phyloP scores from a whole-genome alignment of 2,888 invertebrate species.

The Dysmachus trigonus region DNA sequence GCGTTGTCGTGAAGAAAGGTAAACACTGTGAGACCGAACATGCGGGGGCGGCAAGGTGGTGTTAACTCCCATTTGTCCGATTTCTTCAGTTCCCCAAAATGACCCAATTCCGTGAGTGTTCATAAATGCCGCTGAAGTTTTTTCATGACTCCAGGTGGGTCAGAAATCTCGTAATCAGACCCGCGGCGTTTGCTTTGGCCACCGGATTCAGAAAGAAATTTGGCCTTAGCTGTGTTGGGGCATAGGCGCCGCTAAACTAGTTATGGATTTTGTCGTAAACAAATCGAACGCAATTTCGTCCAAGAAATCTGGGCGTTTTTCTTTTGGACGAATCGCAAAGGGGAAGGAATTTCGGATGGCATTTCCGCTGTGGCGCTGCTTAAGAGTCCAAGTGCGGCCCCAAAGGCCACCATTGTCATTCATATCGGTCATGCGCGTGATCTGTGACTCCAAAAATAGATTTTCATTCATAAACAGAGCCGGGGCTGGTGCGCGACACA shows the following conservation, averaged over 20 bases:
- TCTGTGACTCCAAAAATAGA: slow-evolving; percentile 22
- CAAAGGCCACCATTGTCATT: slow-evolving; percentile 25
- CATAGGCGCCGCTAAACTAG: background rate
- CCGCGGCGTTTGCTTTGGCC: background rate
- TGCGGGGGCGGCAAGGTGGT: background rate
- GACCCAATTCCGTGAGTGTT: background rate
- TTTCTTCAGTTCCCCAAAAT: background rate
- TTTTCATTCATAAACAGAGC: slow-evolving; percentile 35
- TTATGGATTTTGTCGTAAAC: background rate
- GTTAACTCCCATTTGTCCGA: background rate
- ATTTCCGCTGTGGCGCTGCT: background rate
- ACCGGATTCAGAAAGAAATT: background rate
- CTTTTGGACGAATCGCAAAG: background rate
- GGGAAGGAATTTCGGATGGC: background rate
- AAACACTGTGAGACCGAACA: background rate
- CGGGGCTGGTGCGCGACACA: slow-evolving; percentile 21
- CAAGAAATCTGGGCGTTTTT: background rate
- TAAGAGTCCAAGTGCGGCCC: background rate
- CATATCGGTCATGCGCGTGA: slow-evolving; percentile 22
- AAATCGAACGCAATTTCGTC: background rate
- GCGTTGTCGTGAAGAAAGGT: background rate
- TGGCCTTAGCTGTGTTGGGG: background rate
- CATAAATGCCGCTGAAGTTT: background rate
- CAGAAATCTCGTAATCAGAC: background rate
- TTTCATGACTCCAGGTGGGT: background rate